A percentile compares a stretch with the other conserved stretches of the same genome.
Evolutionary conservation across 1,140 invertebrate genomes (phyloP).

Genomic region (Polypedilum vanderplanki): DNA sequence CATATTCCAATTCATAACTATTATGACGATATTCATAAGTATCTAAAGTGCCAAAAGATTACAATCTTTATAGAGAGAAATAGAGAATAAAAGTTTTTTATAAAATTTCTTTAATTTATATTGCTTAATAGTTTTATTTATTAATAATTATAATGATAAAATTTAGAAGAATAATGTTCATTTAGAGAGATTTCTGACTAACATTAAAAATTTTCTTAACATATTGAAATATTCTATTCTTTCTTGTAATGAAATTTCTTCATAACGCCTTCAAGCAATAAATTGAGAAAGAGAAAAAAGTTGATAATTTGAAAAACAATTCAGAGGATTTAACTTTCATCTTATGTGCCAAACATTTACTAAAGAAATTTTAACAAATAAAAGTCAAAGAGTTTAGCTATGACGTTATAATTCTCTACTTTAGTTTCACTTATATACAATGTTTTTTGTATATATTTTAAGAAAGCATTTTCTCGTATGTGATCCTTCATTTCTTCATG

Average conservation of each 20-base stretch:
- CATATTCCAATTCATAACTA: slow-evolving; percentile 19
- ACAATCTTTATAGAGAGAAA: not conserved
- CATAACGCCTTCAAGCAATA: no score
- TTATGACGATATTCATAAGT: slow-evolving; percentile 14
- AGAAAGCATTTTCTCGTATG: not conserved
- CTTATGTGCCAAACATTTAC: not conserved
- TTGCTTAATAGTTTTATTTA: no score
- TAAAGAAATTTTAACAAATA: not conserved
- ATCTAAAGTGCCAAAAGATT: slow-evolving; percentile 18
- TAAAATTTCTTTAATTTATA: no score
- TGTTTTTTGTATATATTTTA: not conserved
- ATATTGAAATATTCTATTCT: no score
- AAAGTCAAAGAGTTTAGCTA: not conserved
- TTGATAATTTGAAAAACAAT: slow-evolving; percentile 20
- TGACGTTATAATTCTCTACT: not conserved
- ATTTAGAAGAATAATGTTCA: no score
- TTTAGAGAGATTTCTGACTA: no score
- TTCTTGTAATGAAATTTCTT: no score
- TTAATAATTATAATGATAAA: no score
- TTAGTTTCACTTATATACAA: not conserved
- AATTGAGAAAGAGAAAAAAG: not conserved
- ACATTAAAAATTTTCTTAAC: no score
- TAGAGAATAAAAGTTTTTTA: not conserved
- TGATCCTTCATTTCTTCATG: not conserved
- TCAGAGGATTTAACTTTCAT: not conserved